phyloP scores from a whole-genome alignment of 2,888 invertebrate species.

The Auanema freiburgensis region DNA sequence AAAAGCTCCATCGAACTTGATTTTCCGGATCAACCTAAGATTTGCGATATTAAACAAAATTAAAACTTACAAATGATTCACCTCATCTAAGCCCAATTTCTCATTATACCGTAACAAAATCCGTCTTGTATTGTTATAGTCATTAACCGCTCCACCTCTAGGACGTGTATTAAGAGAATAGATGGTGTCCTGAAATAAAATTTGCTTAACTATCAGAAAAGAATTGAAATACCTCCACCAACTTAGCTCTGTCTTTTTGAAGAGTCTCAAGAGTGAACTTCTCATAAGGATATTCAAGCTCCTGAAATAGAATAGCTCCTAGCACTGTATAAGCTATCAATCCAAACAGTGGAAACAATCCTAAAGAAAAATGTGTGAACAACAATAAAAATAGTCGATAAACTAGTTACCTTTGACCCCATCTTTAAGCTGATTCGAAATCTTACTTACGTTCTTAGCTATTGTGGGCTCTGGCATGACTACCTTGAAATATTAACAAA shows the following conservation, averaged over 20 bases:
- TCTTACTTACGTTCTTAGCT: background rate
- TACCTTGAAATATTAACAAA: background rate
- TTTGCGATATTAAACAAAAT: background rate
- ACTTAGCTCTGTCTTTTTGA: constrained; percentile 43
- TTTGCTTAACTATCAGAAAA: background rate
- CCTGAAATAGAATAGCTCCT: constrained; percentile 51
- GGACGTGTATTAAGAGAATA: constrained; percentile 45
- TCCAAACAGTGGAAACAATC: constrained; percentile 43
- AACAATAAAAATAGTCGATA: too few relatives aligned
- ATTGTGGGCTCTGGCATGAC: background rate
- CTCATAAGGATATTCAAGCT: constrained; percentile 58
- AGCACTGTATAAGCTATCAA: constrained; percentile 51
- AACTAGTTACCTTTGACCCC: background rate
- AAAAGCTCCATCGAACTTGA: constrained; percentile 49
- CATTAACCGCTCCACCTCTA: constrained; percentile 20
- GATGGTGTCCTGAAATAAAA: constrained; percentile 49
- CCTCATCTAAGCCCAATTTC: constrained; percentile 43
- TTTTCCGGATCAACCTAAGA: constrained; percentile 37
- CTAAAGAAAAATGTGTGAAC: too few relatives aligned
- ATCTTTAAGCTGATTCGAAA: constrained; percentile 3
- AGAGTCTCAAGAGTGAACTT: constrained; percentile 44
- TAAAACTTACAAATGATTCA: constrained; percentile 15
- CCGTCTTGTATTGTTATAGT: constrained; percentile 57
- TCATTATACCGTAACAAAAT: constrained; percentile 49
- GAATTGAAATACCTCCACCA: constrained; percentile 52